Conservation (phyloP, 2,797 vertebrate genomes). For the Enteromius argenteus region DNA sequence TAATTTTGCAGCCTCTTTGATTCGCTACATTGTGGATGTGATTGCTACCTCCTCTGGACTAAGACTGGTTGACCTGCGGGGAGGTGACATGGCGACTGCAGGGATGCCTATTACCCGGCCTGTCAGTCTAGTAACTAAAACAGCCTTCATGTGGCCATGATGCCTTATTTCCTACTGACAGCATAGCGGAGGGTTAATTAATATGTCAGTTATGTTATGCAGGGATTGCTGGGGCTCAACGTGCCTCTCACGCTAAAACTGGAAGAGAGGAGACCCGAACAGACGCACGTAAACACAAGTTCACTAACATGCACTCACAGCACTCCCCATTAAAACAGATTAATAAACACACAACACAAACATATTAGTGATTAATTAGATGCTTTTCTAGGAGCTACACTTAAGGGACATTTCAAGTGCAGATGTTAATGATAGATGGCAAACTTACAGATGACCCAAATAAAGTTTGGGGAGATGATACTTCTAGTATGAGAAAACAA, state of each 20-base stretch:
- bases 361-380: not conserved
- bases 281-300: conserved; percentile 5
- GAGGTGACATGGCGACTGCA: conserved; percentile 82
- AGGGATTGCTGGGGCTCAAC: conserved; percentile 41
- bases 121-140: conserved; percentile 63
- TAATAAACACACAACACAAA: conserved; percentile 15
- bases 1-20: conserved; percentile 93
- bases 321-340: conserved; percentile 20
- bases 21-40: conserved; percentile 82
- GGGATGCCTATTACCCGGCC: conserved; percentile 83
- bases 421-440: conserved; percentile 14
- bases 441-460: conserved; percentile 19
- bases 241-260: conserved; percentile 38
- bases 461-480: not conserved
- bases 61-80: conserved; percentile 89
- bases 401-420: conserved; percentile 1
- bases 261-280: conserved; percentile 25
- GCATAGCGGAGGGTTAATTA: conserved; percentile 93
- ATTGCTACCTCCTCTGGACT: conserved; percentile 78
- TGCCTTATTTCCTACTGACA: conserved; percentile 73
- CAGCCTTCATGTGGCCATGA: conserved; percentile 48
- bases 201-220: conserved; percentile 84
- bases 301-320: not conserved
- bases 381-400: not conserved
- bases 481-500: not conserved